Percentiles rank a stretch among this genome's conserved stretches.
Evolutionary conservation across 1,140 invertebrate genomes (phyloP).

Genomic region (Caenorhabditis tropicalis): DNA sequence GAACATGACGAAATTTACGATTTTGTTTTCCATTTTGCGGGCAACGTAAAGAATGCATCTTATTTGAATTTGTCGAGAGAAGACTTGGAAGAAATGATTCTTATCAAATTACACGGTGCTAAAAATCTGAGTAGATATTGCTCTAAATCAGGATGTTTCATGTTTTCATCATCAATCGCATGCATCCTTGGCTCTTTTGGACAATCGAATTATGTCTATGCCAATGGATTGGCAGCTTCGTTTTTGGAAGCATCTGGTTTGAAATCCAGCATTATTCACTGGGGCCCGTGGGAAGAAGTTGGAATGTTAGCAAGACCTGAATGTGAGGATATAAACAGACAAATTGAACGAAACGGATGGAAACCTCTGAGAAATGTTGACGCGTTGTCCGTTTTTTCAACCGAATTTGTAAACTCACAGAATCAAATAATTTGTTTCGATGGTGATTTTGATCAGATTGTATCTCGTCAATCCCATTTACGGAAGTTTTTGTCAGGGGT

Average conservation of each 20-base stretch:
- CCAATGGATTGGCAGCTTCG: conserved; percentile 50
- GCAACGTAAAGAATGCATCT: conserved; percentile 44
- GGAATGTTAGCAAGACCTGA: conserved; percentile 54
- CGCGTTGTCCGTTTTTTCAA: conserved; percentile 1
- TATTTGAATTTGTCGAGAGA: not conserved
- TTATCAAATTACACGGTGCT: conserved; percentile 44
- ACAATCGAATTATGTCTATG: conserved; percentile 56
- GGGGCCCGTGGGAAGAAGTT: conserved; percentile 56
- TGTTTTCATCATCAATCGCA: conserved; percentile 53
- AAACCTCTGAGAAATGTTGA: not conserved
- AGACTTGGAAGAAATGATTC: not conserved
- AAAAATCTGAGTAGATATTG: not conserved
- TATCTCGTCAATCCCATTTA: conserved; percentile 34
- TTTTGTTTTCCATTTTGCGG: conserved; percentile 51
- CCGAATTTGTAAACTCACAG: not conserved
- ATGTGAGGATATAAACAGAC: conserved; percentile 28
- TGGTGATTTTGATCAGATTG: conserved; percentile 49
- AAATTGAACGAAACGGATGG: conserved; percentile 53
- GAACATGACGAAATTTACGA: not conserved
- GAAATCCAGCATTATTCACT: conserved; percentile 12
- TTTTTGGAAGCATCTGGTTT: not conserved
- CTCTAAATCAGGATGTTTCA: not conserved
- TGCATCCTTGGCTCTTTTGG: conserved; percentile 52
- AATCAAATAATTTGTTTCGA: conserved; percentile 48
- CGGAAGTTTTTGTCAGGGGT: conserved; percentile 1